Evolutionary conservation across 2,113 vertebrate species (phyloP).

Genomic region (Ellobius talpinus): DNA sequence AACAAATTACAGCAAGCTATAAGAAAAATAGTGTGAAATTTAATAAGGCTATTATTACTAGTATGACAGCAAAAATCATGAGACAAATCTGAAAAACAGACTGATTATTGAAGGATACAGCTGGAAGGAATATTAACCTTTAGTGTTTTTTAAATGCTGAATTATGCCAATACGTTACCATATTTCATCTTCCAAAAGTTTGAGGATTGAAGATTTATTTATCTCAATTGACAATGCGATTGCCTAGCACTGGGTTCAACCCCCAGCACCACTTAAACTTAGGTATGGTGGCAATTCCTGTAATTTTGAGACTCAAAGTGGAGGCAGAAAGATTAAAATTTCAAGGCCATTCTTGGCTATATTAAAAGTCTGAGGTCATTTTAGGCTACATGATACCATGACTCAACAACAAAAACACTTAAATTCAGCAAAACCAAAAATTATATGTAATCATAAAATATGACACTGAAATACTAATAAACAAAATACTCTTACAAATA

Average conservation of each 20-base stretch:
- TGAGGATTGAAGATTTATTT: background rate
- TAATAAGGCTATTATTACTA: background rate
- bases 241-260: background rate
- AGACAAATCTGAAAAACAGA: background rate
- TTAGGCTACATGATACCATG: background rate
- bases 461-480: background rate
- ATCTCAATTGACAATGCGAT: background rate
- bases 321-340: background rate
- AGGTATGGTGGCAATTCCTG: background rate
- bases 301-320: background rate
- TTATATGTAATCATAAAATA: background rate
- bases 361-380: background rate
- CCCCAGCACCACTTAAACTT: background rate
- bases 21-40: background rate
- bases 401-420: background rate
- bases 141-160: background rate
- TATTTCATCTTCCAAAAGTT: background rate
- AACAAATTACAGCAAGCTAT: background rate
- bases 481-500: background rate
- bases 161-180: background rate
- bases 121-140: background rate
- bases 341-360: too few relatives aligned
- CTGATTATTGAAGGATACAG: background rate
- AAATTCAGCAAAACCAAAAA: background rate
- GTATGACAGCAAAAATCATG: background rate